Conservation (phyloP, 2,797 vertebrate species). For the Pipistrellus pygmaeus region DNA sequence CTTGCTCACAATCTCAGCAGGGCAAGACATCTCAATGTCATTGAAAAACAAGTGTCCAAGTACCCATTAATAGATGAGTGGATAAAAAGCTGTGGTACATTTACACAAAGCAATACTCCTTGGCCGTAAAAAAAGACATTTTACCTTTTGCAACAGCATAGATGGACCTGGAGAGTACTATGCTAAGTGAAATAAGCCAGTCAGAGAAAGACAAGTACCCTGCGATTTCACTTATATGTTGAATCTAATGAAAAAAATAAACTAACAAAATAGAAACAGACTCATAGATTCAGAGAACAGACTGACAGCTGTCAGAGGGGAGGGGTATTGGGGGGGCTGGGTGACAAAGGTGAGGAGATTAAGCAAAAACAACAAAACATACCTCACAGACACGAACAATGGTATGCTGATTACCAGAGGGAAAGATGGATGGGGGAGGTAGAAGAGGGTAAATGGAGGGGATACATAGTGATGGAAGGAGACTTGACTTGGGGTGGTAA, state of each 20-base stretch:
- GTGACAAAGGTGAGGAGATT: neutral
- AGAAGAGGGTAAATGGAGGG: neutral
- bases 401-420: neutral
- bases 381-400: neutral
- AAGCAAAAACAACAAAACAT: neutral
- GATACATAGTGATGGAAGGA: neutral
- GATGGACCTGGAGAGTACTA: neutral
- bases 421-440: neutral
- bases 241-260: neutral
- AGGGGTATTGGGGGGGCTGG: neutral
- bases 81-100: neutral
- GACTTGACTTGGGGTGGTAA: neutral
- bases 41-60: neutral
- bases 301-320: neutral
- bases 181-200: neutral
- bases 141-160: neutral
- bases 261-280: neutral
- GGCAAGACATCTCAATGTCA: neutral
- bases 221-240: neutral
- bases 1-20: conserved; percentile 19
- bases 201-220: neutral
- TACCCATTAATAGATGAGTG: neutral
- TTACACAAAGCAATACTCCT: neutral
- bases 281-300: neutral
- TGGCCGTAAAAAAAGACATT: neutral